phyloP scores from a whole-genome alignment of 2,113 vertebrate genomes.

The Anolis carolinensis region DNA sequence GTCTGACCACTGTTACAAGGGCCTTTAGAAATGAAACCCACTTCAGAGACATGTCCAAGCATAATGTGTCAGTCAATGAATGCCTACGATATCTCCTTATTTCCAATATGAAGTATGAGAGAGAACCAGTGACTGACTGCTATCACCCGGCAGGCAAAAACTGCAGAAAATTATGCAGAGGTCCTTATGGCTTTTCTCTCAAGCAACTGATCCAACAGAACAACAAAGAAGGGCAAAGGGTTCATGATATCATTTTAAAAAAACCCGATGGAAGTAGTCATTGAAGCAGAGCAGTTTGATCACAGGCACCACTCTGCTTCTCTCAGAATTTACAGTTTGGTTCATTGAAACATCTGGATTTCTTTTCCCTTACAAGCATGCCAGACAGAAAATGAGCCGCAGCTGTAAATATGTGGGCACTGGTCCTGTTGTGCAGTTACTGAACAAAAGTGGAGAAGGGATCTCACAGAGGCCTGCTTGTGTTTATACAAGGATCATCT shows the following conservation, averaged over 20 bases:
- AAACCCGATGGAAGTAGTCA: neutral
- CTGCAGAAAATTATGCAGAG: neutral
- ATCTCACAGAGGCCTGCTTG: neutral
- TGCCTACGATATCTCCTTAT: neutral
- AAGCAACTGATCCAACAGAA: neutral
- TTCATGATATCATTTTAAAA: neutral
- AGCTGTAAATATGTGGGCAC: neutral
- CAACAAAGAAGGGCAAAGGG: fast-evolving
- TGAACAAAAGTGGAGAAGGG: neutral
- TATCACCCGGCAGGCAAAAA: neutral
- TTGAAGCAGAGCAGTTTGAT: neutral
- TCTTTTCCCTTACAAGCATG: neutral
- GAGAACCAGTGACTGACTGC: neutral
- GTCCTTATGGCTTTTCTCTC: neutral
- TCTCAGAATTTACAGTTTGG: neutral
- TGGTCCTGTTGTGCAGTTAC: fast-evolving
- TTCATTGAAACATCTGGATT: neutral
- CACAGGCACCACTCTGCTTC: neutral
- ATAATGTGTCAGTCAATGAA: neutral
- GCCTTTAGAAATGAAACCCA: neutral
- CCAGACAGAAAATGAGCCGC: conserved; percentile 8
- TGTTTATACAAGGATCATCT: neutral
- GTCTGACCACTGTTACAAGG: neutral
- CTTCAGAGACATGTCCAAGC: too few relatives aligned
- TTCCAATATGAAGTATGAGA: neutral